These are phyloP conservation scores for Lydus trimaculatus DNA, from an alignment of 2,888 invertebrate species.

Conservation along the genomic window DNA sequence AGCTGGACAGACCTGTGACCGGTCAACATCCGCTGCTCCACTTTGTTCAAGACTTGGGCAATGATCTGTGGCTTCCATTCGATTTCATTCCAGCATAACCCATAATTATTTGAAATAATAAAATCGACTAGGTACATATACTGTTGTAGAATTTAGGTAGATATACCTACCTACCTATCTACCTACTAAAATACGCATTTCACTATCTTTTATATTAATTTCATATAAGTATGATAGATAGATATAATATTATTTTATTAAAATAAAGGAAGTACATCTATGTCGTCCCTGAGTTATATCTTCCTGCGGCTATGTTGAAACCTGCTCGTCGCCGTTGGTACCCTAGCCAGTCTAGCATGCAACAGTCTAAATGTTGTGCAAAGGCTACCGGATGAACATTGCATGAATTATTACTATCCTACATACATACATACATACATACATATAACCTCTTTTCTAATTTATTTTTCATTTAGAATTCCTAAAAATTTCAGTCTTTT, in stretches of 20 bases:
- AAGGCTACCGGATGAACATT: constrained; percentile 52
- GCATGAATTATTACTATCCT: constrained; percentile 45
- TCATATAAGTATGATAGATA: too few relatives aligned
- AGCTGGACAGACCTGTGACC: constrained; percentile 30
- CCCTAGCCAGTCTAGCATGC: constrained; percentile 44
- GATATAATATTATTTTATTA: too few relatives aligned
- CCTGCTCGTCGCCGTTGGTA: constrained; percentile 51
- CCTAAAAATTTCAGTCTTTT: too few relatives aligned
- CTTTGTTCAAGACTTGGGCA: not conserved
- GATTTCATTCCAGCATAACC: not conserved
- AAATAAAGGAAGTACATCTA: constrained; percentile 41
- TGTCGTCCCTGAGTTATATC: constrained; percentile 47
- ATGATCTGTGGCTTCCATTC: not conserved
- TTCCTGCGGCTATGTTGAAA: constrained; percentile 46
- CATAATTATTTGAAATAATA: not conserved
- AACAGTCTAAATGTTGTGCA: constrained; percentile 49
- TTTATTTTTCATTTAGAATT: too few relatives aligned
- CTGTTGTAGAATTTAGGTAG: too few relatives aligned
- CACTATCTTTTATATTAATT: not conserved
- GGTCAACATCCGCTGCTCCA: not conserved
- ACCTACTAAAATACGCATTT: not conserved
- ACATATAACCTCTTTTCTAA: not conserved
- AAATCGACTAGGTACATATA: too few relatives aligned
- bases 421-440: too few relatives aligned
- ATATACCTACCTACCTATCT: too few relatives aligned